Percentiles rank a stretch among this genome's conserved stretches.
phyloP scores from a whole-genome alignment of 2,113 vertebrate genomes.

The Martes martes region DNA sequence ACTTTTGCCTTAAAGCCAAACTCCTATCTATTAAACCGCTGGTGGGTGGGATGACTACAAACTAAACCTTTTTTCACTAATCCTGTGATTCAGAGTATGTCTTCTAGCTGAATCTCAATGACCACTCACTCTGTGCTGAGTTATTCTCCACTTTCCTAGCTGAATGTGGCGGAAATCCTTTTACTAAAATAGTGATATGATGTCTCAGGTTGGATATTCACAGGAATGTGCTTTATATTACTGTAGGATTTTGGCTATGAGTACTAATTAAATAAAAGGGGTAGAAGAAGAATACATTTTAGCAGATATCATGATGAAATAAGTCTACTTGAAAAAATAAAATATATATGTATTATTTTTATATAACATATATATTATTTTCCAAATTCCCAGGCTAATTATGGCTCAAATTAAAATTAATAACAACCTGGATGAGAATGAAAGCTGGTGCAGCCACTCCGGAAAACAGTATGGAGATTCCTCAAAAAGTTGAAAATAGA shows the following conservation, averaged over 20 bases:
- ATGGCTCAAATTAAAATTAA: not conserved
- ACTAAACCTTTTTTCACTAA: not conserved
- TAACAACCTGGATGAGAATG: not conserved
- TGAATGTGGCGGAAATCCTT: not conserved
- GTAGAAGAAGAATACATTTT: not conserved
- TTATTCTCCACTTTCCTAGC: not conserved
- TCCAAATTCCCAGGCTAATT: not conserved
- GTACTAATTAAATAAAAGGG: not conserved
- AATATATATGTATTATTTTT: not conserved
- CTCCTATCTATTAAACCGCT: not conserved
- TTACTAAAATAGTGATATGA: not conserved
- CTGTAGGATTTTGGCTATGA: not conserved
- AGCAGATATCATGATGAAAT: not conserved
- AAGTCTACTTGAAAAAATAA: not conserved
- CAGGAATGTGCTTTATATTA: not conserved
- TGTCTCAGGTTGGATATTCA: not conserved
- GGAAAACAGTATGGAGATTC: too few relatives aligned
- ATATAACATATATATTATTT: not conserved
- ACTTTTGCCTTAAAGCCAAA: not conserved
- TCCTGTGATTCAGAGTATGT: too few relatives aligned
- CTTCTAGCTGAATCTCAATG: not conserved
- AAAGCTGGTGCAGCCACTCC: too few relatives aligned
- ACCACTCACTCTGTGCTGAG: not conserved
- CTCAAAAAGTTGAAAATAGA: too few relatives aligned
- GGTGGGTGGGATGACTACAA: not conserved